Base-by-base conservation (phyloP, 1,140 invertebrate species). In the Microplitis demolitor region DNA sequence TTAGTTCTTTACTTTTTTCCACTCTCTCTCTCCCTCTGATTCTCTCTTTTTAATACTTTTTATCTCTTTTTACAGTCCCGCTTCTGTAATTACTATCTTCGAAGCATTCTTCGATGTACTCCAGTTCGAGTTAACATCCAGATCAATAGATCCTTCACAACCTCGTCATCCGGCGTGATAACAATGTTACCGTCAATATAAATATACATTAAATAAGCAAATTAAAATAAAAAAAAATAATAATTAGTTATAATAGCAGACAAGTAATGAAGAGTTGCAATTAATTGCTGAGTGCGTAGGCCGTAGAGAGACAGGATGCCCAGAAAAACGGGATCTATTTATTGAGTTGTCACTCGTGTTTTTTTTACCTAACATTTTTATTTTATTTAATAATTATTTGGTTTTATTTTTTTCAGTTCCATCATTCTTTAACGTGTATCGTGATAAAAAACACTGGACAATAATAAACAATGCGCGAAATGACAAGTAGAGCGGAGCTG, bases 401-500 rank as follows among this genome's bases (percentile, higher is more conserved):
- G 0, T 33, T 37, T 33, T 64, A 31, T 71, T 14, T 35, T 53
- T 66, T 74, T 66, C 53, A n/a, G 45, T 62, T 61, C 53, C 45
- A 11, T 60, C 72, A 64, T 68, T 39, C 66, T 67, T 66, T 37
- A 62, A 67, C 69, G 63, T 67, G 73, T 72, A 84, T 83, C 82
- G 76, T 71, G 83, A 86, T 86, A 86, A 84, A 83, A 75, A 66
- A 79, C 80, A 80, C 79, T 79, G 82, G 39, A 81, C 80, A 86
- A 86, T 86, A 85, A 86, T 86, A 85, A 86, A 86, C 84, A 86
- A 86, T 85, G 83, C 84, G 83, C 82, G 81, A 86, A 86, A 85
- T 84, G 84, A 85, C 83, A 83, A 84, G 84, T 82, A 83, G 77
- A 72, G 77, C 77, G 72, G 72, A 66, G 69, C 71, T 73, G 77